phyloP scores from a whole-genome alignment of 2,113 vertebrate genomes.

The Chaenocephalus aceratus region DNA sequence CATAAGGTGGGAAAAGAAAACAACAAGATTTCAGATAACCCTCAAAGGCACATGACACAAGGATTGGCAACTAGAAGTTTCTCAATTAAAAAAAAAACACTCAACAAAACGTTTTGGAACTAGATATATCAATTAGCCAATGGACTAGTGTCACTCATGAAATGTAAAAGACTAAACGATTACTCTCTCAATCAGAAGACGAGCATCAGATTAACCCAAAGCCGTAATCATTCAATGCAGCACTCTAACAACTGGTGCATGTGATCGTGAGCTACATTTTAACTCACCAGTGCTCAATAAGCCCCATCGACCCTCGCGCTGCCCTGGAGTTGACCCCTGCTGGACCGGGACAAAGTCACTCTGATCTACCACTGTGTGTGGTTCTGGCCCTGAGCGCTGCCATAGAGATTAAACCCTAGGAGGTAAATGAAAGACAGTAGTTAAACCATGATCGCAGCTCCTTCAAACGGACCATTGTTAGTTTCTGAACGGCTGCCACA shows the following conservation, averaged over 20 bases:
- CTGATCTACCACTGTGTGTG: conserved; percentile 52
- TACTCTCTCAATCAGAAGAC: neutral
- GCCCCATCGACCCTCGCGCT: conserved; percentile 23
- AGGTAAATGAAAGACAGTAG: conserved; percentile 77
- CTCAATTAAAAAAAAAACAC: conserved; percentile 6
- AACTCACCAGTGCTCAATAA: conserved; percentile 15
- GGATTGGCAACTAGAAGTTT: neutral
- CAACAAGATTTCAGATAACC: too few relatives aligned
- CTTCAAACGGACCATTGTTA: conserved; percentile 75
- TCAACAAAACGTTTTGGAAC: neutral
- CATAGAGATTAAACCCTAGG: conserved; percentile 69
- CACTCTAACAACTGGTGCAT: neutral
- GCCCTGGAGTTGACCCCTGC: conserved; percentile 53
- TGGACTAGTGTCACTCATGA: too few relatives aligned
- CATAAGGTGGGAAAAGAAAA: neutral
- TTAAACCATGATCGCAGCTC: conserved; percentile 74
- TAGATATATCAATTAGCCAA: too few relatives aligned
- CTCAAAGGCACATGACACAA: neutral
- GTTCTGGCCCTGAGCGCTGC: conserved; percentile 56
- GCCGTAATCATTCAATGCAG: neutral
- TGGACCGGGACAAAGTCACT: conserved; percentile 29
- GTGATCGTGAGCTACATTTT: conserved; percentile 1
- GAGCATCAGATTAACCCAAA: neutral
- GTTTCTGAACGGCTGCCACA: conserved; percentile 65
- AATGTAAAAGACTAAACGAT: neutral